Evolutionary conservation across 2,888 invertebrate species (phyloP), one percentile per base, ranked within the genome.

Genomic region (Drosophila borborema): DNA sequence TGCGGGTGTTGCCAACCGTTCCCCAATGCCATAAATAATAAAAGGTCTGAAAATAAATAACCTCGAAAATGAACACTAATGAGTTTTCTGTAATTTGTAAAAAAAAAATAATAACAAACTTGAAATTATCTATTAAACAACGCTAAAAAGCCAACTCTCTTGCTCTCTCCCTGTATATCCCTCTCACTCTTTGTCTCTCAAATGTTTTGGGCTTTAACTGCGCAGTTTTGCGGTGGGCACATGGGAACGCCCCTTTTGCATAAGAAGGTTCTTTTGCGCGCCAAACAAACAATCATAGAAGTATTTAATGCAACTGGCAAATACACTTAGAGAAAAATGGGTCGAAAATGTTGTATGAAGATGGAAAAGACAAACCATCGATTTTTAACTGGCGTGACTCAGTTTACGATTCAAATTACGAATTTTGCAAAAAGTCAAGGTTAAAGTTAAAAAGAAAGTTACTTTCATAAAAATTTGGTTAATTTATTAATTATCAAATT

Each of bases 11-110:
- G 49, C 56, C 45, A 64, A 51, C 45, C 20, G 48, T 49, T n/a
- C n/a, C 40, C 46, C 28, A 63, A 66, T 18, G 71, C 73, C 77
- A 86, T 83, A 83, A 83, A 86, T 83, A 66, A 86, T 41, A 66
- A 84, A 78, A 54, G 67, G 69, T 59, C 62, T 8, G 18, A 51
- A 66, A 64, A 73, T 63, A 67, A 73, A 82, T 65, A 64, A 74
- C 31, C 48, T 45, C n/a, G 16, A 45, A 79, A 77, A 80, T 78
- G 54, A 83, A 51, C 78, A 64, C 74, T 86, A 84, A 84, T 84
- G 83, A 84, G 79, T 75, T 86, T 84, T 81, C 58, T 64, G 58
- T 68, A 67, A 77, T 74, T 86, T 72, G 31, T 31, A 74, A 74
- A 51, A 67, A 38, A 51, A 67, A 38, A 48, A 46, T 5, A 28